A percentile compares a stretch with the other conserved stretches of the same genome.
These are phyloP conservation scores for Aurelia coerulea DNA, from an alignment of 30 jellyfish, hydroid and myxozoan genomes.

Conservation along the genomic window DNA sequence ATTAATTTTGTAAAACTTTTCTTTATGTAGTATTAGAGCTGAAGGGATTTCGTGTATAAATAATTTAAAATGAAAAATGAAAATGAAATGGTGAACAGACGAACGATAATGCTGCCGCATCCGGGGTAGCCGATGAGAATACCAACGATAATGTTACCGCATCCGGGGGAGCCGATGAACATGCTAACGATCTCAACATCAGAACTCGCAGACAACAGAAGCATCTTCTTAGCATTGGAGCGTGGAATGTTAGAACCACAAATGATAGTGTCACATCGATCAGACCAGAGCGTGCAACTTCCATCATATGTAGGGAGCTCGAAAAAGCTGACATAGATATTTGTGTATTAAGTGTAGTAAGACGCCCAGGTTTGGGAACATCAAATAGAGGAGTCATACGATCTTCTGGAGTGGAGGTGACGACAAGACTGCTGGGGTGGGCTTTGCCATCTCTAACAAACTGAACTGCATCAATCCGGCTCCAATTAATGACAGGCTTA, in stretches of 20 bases:
- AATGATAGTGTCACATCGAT: slow-evolving; percentile 53
- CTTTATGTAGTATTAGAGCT: too few species aligned
- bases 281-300: slow-evolving; percentile 57
- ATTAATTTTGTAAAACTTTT: too few species aligned
- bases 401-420: slow-evolving; percentile 27
- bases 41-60: too few species aligned
- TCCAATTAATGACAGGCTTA: slow-evolving; percentile 33
- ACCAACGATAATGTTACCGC: too few species aligned
- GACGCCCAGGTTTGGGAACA: slow-evolving; percentile 52
- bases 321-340: slow-evolving; percentile 40
- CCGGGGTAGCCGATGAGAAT: too few species aligned
- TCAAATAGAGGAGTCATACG: slow-evolving; percentile 53
- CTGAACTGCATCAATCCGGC: slow-evolving; percentile 16
- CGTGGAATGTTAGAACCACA: slow-evolving; percentile 58
- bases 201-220: too few species aligned
- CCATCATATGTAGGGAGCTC: slow-evolving; percentile 43
- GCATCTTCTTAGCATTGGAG: background rate
- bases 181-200: too few species aligned
- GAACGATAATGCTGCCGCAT: too few species aligned
- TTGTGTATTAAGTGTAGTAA: slow-evolving; percentile 51
- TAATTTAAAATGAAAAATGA: too few species aligned
- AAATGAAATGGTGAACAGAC: too few species aligned
- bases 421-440: slow-evolving; percentile 13
- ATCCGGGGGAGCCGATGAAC: too few species aligned
- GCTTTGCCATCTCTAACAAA: background rate